Base-by-base conservation (phyloP, 2,113 vertebrate genomes). In the Syngnathus floridae region DNA sequence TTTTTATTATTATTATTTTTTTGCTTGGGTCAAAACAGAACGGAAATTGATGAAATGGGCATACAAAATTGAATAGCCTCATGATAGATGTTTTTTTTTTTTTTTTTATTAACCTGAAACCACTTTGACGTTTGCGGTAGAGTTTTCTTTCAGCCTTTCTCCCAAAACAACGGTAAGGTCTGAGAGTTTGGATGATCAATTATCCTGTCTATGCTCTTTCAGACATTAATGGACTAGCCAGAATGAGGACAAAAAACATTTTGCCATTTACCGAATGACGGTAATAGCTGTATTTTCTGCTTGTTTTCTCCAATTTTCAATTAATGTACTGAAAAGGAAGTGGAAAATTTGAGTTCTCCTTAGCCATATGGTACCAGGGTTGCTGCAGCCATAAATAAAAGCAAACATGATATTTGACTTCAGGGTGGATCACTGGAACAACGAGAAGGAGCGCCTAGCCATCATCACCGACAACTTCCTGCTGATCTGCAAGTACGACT, bases 351-450 rank as follows among this genome's bases (percentile, higher is more conserved):
- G 7, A n/a, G 5, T 51, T 51, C 9, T 10, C n/a, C 2, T n/a
- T 52, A 12, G 51, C 21, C n/a, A 22, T 26, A 22, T 54, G 51
- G 90, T 91, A 91, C 90, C 90, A 89, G 88, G 89, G 90, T 92
- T 91, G 90, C 89, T 86, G 91, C 90, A 89, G 90, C 90, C 91
- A 92, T 90, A 92, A 92, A 3, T 31, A 31, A 31, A 61, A 61
- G 21, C n/a, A 43, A 61, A 26, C 40, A 7, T 5, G 0, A 3
- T 70, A 35, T 22, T 66, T 66, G 31, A 3, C 56, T 79, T 17
- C 77, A 93, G 92, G 78, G 86, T 89, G 55, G 92, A 94, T 76
- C 90, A 93, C 71, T 93, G 93, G 94, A 95, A 94, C 86, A 94
- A 94, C 3, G 92, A 94, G 67, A 91, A 90, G 67, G 93, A 95